A percentile compares a stretch with the other conserved stretches of the same genome.
Conservation (phyloP, 2,113 vertebrate species). For the Scatophagus argus region DNA sequence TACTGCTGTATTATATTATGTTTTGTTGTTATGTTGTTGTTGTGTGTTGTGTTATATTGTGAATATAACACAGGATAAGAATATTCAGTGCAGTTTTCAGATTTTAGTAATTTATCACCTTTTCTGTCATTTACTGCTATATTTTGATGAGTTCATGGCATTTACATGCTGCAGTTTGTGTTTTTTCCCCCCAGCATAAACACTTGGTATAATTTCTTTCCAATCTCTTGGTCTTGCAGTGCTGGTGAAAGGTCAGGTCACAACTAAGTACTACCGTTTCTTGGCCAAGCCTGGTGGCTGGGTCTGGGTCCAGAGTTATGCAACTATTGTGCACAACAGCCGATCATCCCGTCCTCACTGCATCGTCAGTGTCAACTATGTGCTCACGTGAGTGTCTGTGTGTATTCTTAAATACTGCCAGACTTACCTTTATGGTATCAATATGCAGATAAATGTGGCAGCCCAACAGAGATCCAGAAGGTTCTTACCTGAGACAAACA, state of each 20-base stretch:
- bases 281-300: conserved; percentile 96
- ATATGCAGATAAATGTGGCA: neutral
- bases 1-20: neutral
- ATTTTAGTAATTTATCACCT: neutral
- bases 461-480: neutral
- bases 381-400: conserved; percentile 94
- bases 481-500: neutral
- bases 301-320: conserved; percentile 99
- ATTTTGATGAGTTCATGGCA: neutral
- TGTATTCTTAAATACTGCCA: neutral
- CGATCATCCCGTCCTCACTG: conserved; percentile 97
- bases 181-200: neutral
- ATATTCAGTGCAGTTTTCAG: neutral
- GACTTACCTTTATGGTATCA: neutral
- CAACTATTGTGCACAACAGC: conserved; percentile 98
- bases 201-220: neutral
- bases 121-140: neutral
- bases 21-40: neutral
- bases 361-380: conserved; percentile 99
- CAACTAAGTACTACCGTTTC: conserved; percentile 98
- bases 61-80: neutral
- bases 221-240: conserved; percentile 79
- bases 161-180: neutral
- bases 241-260: conserved; percentile 98
- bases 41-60: too few relatives aligned